phyloP scores from a whole-genome alignment of 2,888 invertebrate genomes.

The Erebia epiphron region DNA sequence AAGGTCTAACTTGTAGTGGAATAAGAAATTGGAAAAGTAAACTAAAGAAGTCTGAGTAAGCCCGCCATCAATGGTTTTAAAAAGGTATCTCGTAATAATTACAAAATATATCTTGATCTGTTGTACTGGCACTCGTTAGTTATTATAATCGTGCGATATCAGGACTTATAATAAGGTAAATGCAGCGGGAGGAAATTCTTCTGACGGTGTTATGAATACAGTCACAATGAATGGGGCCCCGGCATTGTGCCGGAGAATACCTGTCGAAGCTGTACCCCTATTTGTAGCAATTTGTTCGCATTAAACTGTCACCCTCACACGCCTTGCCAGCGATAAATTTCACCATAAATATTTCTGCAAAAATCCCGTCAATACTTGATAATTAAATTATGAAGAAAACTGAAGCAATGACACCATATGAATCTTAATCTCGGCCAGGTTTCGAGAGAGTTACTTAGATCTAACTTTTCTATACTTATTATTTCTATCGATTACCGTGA shows the following conservation, averaged over 20 bases:
- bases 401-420: background rate
- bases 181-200: constrained; percentile 35
- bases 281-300: constrained; percentile 64
- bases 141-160: constrained; percentile 35
- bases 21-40: too few relatives aligned
- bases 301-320: constrained; percentile 28
- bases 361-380: background rate
- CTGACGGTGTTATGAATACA: constrained; percentile 27
- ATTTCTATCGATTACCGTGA: too few relatives aligned
- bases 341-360: constrained; percentile 13
- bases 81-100: too few relatives aligned
- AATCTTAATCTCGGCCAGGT: too few relatives aligned
- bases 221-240: constrained; percentile 35
- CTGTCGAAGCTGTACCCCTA: constrained; percentile 44
- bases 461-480: too few relatives aligned
- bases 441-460: too few relatives aligned
- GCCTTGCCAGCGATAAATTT: constrained; percentile 26
- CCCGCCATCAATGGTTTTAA: too few relatives aligned
- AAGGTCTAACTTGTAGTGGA: too few relatives aligned
- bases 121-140: too few relatives aligned
- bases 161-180: constrained; percentile 39
- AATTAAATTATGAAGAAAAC: background rate
- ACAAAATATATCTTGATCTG: too few relatives aligned
- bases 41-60: too few relatives aligned
- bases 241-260: constrained; percentile 35